Evolutionary conservation across 1,140 invertebrate species (phyloP).

Genomic region (Bombus soroeensis): DNA sequence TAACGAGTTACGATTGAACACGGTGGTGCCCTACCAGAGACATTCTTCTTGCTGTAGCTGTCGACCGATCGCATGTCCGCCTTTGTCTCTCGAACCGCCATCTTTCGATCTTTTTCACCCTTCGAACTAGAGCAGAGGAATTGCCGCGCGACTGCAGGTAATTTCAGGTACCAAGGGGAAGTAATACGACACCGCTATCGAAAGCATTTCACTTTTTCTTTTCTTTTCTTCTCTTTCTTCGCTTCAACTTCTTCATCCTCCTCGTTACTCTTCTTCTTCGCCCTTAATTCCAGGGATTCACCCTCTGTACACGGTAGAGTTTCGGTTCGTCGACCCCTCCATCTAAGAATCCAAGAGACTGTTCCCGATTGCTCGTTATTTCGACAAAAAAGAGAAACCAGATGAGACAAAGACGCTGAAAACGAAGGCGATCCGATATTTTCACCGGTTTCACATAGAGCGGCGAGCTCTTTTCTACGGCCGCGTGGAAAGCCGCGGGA

Average conservation of each 20-base stretch:
- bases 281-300: conserved; percentile 53
- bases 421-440: conserved; percentile 57
- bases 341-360: background rate
- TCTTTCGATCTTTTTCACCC: conserved; percentile 14
- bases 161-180: conserved; percentile 32
- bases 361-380: conserved; percentile 46
- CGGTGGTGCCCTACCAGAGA: conserved; percentile 43
- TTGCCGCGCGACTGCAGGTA: conserved; percentile 45
- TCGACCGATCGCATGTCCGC: conserved; percentile 37
- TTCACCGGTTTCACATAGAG: conserved; percentile 17
- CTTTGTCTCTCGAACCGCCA: conserved; percentile 33
- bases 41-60: conserved; percentile 18
- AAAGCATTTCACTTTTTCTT: conserved; percentile 43
- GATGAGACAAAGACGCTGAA: conserved; percentile 39
- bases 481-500: conserved; percentile 27
- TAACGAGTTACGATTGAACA: conserved; percentile 66
- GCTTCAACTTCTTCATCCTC: background rate
- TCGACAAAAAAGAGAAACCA: background rate
- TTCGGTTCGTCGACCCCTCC: conserved; percentile 39
- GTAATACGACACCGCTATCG: conserved; percentile 39
- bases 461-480: conserved; percentile 46
- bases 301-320: background rate
- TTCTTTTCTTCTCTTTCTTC: conserved; percentile 9
- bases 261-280: conserved; percentile 30
- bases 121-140: conserved; percentile 15